Percentiles rank a stretch among this genome's conserved stretches.
These are phyloP conservation scores for Myzus persicae DNA, from an alignment of 1,140 invertebrate species.

Conservation along the genomic window DNA sequence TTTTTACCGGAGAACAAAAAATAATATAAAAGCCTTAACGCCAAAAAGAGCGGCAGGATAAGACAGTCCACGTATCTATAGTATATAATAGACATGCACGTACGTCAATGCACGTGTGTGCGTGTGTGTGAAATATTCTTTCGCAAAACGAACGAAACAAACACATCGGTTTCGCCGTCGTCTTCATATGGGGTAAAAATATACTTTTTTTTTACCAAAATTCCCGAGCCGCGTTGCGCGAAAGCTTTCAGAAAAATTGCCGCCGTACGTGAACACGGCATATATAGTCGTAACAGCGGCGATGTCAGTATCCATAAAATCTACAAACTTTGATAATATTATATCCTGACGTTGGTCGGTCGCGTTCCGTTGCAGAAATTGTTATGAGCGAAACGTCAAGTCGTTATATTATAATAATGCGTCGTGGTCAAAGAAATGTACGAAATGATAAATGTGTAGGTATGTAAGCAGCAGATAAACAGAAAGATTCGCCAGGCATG, in stretches of 20 bases:
- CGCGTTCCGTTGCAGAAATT: background rate
- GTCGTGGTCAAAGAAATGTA: background rate
- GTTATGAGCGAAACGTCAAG: background rate
- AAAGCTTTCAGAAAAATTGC: slow-evolving; percentile 40
- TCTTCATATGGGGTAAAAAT: background rate
- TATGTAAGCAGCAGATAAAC: too few relatives aligned
- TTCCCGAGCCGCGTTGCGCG: background rate
- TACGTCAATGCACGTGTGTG: background rate
- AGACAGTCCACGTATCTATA: background rate
- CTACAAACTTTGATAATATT: background rate
- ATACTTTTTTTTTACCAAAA: background rate
- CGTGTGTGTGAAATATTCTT: background rate
- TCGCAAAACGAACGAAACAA: background rate
- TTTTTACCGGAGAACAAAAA: background rate
- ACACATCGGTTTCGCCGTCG: background rate
- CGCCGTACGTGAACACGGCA: background rate
- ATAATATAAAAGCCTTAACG: background rate
- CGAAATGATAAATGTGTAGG: background rate
- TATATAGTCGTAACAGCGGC: too few relatives aligned
- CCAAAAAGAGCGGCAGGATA: background rate
- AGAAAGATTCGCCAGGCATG: too few relatives aligned
- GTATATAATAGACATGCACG: background rate
- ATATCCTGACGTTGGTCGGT: too few relatives aligned
- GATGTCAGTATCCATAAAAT: background rate
- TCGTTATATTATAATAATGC: background rate